These are phyloP conservation scores for Seira ritae DNA, from an alignment of 2,888 invertebrate species.

Conservation along the genomic window DNA sequence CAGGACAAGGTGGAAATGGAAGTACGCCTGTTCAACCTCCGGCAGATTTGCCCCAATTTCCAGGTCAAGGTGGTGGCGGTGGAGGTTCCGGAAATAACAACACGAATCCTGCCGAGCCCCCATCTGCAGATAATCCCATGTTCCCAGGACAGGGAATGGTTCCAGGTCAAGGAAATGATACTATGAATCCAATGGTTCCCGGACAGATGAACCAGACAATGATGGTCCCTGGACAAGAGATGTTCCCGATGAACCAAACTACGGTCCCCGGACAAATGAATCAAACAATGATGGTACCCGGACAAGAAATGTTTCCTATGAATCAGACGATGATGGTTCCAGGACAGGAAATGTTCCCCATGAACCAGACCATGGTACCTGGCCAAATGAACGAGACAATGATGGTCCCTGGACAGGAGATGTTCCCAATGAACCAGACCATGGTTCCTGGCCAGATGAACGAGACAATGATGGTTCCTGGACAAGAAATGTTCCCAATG, in stretches of 20 bases:
- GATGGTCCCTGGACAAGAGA: not conserved
- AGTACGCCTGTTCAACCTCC: constrained; percentile 21
- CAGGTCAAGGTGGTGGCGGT: constrained; percentile 26
- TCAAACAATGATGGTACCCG: constrained; percentile 42
- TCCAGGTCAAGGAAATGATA: constrained; percentile 12
- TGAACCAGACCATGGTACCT: constrained; percentile 22
- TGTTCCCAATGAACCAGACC: constrained; percentile 16
- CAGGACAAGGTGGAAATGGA: constrained; percentile 22
- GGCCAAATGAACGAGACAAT: constrained; percentile 22
- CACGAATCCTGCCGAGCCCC: constrained; percentile 17
- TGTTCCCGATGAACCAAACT: not conserved
- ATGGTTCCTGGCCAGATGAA: constrained; percentile 25
- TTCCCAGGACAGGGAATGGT: too few species aligned
- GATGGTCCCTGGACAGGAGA: constrained; percentile 37
- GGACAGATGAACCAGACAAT: too few species aligned
- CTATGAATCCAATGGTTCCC: too few species aligned
- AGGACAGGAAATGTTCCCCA: too few species aligned
- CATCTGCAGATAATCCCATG: constrained; percentile 28
- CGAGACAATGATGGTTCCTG: constrained; percentile 25
- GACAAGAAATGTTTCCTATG: constrained; percentile 23
- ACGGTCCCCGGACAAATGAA: constrained; percentile 10
- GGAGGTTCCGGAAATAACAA: too few species aligned
- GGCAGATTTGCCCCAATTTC: constrained; percentile 35
- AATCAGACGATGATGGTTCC: constrained; percentile 24
- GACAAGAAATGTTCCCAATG: not conserved